Evolutionary conservation across 2,888 invertebrate species (phyloP).

Genomic region (Rugalucina vietnamica): DNA sequence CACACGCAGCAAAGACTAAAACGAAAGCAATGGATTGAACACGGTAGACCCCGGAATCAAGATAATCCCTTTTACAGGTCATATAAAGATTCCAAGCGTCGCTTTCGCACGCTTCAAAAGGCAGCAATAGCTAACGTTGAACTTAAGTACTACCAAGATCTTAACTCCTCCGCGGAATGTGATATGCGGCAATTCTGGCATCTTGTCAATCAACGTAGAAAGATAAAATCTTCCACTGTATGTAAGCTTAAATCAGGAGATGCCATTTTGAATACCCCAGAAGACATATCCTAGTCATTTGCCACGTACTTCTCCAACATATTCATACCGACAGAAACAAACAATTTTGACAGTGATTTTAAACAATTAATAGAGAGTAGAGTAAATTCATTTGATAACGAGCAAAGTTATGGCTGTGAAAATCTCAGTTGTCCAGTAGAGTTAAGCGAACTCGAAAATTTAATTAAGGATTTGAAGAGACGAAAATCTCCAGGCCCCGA

Average conservation of each 20-base stretch:
- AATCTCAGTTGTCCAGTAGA: not conserved
- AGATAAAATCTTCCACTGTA: not conserved
- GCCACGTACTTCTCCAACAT: not conserved
- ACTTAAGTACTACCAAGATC: not conserved
- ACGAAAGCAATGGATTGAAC: not conserved
- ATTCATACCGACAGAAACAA: not conserved
- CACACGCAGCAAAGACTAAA: conserved; percentile 6
- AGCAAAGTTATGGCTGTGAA: not conserved
- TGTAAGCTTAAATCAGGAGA: not conserved
- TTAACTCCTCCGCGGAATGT: not conserved
- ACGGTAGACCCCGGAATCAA: not conserved
- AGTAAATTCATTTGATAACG: not conserved
- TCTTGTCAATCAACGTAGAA: not conserved
- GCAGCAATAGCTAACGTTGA: not conserved
- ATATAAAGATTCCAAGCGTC: not conserved
- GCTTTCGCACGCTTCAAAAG: not conserved
- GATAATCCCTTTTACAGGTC: not conserved
- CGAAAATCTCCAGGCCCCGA: conserved; percentile 3
- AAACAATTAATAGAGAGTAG: not conserved
- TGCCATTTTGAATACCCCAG: not conserved
- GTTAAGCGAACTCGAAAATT: not conserved
- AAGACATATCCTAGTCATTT: not conserved
- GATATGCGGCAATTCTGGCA: not conserved
- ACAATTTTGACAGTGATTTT: not conserved
- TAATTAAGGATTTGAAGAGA: not conserved